Conservation (phyloP, 2,888 invertebrate genomes). For the Agriopis marginaria region DNA sequence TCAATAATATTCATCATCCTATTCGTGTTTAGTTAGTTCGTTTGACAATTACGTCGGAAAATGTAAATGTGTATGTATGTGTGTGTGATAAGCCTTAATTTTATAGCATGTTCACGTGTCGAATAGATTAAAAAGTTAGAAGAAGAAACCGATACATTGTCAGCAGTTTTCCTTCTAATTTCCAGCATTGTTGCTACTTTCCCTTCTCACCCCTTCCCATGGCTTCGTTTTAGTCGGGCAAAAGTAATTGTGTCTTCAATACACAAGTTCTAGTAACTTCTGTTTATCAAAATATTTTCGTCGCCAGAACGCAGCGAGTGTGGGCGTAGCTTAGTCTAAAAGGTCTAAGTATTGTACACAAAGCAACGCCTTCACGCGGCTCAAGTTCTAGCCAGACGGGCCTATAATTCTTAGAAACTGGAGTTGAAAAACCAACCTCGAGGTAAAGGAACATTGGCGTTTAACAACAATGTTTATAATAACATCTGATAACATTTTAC, state of each 20-base stretch:
- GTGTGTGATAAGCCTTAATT: no score
- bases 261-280: not conserved
- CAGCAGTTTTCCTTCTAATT: no score
- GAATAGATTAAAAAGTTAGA: no score
- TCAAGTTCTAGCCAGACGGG: not conserved
- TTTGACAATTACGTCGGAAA: no score
- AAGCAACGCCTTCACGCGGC: conserved; percentile 3
- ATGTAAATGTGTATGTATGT: no score
- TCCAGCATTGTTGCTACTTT: no score
- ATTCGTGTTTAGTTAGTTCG: no score
- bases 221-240: no score
- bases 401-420: conserved; percentile 9
- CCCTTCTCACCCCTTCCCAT: no score
- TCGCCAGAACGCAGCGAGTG: not conserved
- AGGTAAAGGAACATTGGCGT: not conserved
- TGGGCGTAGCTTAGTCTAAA: conserved; percentile 8
- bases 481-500: not conserved
- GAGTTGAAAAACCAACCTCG: not conserved
- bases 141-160: no score
- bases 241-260: not conserved
- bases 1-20: no score
- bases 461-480: conserved; percentile 4
- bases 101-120: no score
- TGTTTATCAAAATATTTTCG: conserved; percentile 6
- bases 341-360: conserved; percentile 3